A percentile compares a stretch with the other conserved stretches of the same genome.
Conservation (phyloP, 2,888 invertebrate species). For the Acanthosoma haemorrhoidale region DNA sequence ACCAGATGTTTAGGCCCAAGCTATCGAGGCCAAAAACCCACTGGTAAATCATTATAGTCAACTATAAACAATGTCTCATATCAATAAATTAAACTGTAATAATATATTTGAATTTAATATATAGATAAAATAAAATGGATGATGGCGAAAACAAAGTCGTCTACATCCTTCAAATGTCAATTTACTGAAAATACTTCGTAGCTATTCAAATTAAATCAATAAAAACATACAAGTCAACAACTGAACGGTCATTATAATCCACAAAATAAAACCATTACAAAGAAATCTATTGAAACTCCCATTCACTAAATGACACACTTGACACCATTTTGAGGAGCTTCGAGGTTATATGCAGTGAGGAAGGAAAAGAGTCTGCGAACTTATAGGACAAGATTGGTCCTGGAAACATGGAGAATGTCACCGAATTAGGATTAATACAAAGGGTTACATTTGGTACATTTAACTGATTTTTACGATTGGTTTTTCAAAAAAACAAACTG, state of each 20-base stretch:
- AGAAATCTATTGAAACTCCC: not conserved
- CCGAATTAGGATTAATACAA: too few species aligned
- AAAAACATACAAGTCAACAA: not conserved
- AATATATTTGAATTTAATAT: not conserved
- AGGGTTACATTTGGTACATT: too few species aligned
- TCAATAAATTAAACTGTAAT: not conserved
- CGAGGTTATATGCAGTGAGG: not conserved
- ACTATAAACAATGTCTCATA: not conserved
- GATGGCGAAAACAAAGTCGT: not conserved
- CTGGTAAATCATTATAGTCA: constrained; percentile 17
- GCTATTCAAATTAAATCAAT: too few species aligned
- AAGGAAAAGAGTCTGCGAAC: too few species aligned
- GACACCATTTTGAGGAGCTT: constrained; percentile 32
- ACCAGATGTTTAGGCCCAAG: constrained; percentile 14
- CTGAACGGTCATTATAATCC: not conserved
- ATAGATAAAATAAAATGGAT: not conserved
- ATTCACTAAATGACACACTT: constrained; percentile 27
- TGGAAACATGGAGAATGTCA: too few species aligned
- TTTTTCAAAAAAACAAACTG: too few species aligned
- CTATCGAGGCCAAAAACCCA: not conserved
- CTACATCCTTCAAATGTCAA: not conserved
- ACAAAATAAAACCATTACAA: not conserved
- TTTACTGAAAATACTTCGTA: too few species aligned
- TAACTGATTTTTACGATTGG: too few species aligned
- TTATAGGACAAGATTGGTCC: too few species aligned